A percentile compares a stretch with the other conserved stretches of the same genome.
phyloP scores from a whole-genome alignment of 2,888 invertebrate species.

The Eristalis intricaria region DNA sequence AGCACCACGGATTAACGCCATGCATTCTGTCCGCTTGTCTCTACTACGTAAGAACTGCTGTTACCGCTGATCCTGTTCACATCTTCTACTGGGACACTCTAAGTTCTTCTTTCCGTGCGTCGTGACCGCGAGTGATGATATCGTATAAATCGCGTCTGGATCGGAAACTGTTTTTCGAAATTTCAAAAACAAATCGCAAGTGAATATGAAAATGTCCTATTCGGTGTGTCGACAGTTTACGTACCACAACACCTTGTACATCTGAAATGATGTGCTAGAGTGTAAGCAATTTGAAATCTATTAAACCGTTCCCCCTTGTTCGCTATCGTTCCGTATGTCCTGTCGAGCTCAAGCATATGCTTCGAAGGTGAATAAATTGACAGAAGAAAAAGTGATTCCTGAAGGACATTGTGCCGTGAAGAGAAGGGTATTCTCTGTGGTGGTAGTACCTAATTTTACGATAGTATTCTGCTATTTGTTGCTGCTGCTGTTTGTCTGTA shows the following conservation, averaged over 20 bases:
- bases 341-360: conserved; percentile 46
- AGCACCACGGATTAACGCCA: conserved; percentile 62
- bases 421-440: conserved; percentile 33
- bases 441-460: conserved; percentile 48
- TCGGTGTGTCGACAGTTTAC: conserved; percentile 23
- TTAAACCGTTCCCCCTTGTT: not conserved
- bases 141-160: not conserved
- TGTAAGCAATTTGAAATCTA: conserved; percentile 34
- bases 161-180: not conserved
- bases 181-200: conserved; percentile 3
- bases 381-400: conserved; percentile 25
- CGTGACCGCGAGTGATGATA: conserved; percentile 30
- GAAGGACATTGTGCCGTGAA: conserved; percentile 35
- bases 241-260: not conserved
- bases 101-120: conserved; percentile 5
- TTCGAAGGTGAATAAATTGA: conserved; percentile 6
- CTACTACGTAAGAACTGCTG: conserved; percentile 48
- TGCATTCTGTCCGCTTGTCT: conserved; percentile 53
- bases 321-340: not conserved
- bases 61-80: conserved; percentile 52
- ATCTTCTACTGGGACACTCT: conserved; percentile 8
- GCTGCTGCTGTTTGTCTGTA: conserved; percentile 17
- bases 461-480: conserved; percentile 27
- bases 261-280: conserved; percentile 22
- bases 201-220: not conserved